A percentile compares a stretch with the other conserved stretches of the same genome.
These are phyloP conservation scores for Drosophila pseudoananassae DNA, from an alignment of 1,140 invertebrate genomes.

Conservation along the genomic window DNA sequence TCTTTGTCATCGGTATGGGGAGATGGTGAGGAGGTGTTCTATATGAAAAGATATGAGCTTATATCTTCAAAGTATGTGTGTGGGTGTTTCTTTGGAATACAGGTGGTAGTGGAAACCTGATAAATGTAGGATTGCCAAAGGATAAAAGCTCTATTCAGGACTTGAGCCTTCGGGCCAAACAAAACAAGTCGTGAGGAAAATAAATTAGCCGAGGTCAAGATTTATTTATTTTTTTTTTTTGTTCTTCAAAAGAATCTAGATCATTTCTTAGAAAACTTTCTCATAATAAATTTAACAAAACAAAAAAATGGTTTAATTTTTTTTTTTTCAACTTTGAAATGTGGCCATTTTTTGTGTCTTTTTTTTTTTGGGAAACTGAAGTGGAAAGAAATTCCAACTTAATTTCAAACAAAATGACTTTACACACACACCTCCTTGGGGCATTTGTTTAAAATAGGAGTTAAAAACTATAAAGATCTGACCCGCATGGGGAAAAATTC, in stretches of 20 bases:
- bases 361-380: neutral
- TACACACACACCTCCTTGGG: neutral
- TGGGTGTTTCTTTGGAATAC: no score
- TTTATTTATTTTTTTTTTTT: no score
- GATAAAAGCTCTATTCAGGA: no score
- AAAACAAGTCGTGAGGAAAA: no score
- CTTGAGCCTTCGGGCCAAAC: no score
- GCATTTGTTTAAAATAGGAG: neutral
- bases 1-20: slow-evolving; percentile 56
- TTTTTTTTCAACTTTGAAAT: slow-evolving; percentile 23
- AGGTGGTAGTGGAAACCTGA: no score
- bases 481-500: slow-evolving; percentile 16
- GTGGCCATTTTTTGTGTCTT: slow-evolving; percentile 13
- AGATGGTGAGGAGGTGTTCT: neutral
- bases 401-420: neutral
- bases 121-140: no score
- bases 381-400: slow-evolving; percentile 17
- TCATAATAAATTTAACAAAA: neutral
- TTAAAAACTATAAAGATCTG: slow-evolving; percentile 52
- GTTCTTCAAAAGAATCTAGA: no score
- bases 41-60: neutral
- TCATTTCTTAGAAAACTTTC: no score
- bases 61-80: neutral
- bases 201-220: no score
- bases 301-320: neutral